Base-by-base conservation (phyloP, 2,797 vertebrate species). In the Bradypodion ventrale region DNA sequence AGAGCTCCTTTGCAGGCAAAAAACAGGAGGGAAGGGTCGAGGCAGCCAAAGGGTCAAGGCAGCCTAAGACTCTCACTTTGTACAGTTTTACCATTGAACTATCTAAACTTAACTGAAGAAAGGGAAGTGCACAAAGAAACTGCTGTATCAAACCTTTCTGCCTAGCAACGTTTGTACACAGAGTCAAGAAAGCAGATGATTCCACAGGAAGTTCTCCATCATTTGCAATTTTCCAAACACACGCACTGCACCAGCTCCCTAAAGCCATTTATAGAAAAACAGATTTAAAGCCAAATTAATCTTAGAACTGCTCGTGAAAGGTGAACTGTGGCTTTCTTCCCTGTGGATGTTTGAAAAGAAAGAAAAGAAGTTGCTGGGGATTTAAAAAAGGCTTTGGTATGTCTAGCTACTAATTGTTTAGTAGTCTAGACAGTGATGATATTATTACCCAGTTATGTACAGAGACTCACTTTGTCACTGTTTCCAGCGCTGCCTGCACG, bases 351-450 rank as follows among this genome's bases (percentile, higher is more conserved):
- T 92, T 83, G 12, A 56, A 75, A 75, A 78, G 91, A 85, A 25
- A 92, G 85, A 37, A 81, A 69, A 70, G 66, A 76, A 84, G 87
- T 91, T 89, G 89, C 91, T 92, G 92, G 92, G 92, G 93, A 85
- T 89, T 95, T 94, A 89, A 94, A 94, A 93, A 93, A 94, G 93
- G 89, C 95, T 93, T 88, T 84, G 88, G 93, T 90, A 93, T 95
- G 96, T 96, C 96, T 96, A 96, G 94, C 93, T 95, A 92, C 91
- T 96, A 95, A 96, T 94, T 96, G 96, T 96, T 96, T 93, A 89
- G 91, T 87, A 94, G 96, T 97, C 96, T 97, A 97, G 96, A 97
- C 96, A 52, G 91, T 91, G 95, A 96, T 96, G 96, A 96, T 94
- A 95, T 92, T 95, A 96, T 95, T 95, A 93, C 95, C 95, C 74